phyloP scores from a whole-genome alignment of 2,113 vertebrate genomes.

The Sceloporus tristichus region DNA sequence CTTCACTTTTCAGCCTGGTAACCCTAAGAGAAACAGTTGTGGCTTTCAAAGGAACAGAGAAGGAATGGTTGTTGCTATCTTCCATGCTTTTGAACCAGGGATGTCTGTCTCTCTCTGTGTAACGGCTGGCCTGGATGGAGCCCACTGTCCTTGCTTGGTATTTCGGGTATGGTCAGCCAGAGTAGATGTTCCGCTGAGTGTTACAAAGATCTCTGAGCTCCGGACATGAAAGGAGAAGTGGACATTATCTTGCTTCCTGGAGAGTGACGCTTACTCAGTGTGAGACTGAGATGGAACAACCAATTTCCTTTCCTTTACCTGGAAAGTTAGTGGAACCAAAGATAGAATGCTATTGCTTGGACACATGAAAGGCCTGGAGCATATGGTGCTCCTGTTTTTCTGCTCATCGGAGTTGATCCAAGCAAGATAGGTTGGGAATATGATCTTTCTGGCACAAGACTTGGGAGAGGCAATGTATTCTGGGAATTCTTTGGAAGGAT shows the following conservation, averaged over 20 bases:
- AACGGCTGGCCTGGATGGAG: no score
- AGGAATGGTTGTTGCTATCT: no score
- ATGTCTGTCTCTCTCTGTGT: no score
- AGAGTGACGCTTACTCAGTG: not conserved
- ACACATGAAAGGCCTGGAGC: no score
- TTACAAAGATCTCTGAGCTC: not conserved
- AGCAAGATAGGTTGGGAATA: not conserved
- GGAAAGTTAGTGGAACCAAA: not conserved
- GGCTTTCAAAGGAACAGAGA: no score
- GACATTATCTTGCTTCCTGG: not conserved
- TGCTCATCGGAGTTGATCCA: not conserved
- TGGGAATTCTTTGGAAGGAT: not conserved
- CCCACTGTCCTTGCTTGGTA: not conserved
- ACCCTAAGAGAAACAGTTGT: no score
- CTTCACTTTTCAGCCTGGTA: no score
- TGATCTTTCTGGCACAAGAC: not conserved
- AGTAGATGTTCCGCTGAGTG: not conserved
- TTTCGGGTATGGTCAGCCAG: not conserved
- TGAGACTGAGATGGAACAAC: not conserved
- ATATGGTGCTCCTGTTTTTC: not conserved
- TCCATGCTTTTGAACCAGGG: no score
- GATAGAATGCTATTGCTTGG: not conserved
- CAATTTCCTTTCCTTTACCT: not conserved
- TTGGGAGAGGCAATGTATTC: not conserved
- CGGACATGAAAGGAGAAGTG: conserved; percentile 1